A percentile compares a stretch with the other conserved stretches of the same genome.
Evolutionary conservation across 2,797 vertebrate species (phyloP).

Genomic region (Phaenicophaeus curvirostris): DNA sequence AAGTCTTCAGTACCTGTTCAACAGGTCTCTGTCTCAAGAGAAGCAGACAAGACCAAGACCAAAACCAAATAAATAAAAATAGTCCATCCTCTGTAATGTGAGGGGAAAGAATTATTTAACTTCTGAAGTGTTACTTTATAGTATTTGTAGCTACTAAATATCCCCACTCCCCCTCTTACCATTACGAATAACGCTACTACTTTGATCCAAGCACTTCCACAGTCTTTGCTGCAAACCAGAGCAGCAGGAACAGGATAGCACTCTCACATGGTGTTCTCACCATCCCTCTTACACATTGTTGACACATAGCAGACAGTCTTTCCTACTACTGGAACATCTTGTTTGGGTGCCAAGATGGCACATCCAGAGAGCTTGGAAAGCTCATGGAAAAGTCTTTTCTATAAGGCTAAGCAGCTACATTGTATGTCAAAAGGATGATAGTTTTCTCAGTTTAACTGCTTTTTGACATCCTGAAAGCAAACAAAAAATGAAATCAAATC

Average conservation of each 20-base stretch:
- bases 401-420: neutral
- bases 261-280: accelerated
- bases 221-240: neutral
- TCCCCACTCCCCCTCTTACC: too few relatives aligned
- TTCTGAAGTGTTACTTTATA: neutral
- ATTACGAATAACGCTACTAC: neutral
- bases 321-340: neutral
- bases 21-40: neutral
- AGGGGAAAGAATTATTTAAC: neutral
- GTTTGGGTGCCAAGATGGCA: neutral
- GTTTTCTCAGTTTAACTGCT: neutral
- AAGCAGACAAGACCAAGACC: neutral
- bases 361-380: neutral
- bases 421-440: neutral
- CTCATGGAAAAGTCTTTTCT: neutral
- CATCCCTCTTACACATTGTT: neutral
- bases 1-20: neutral
- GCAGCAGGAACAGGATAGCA: neutral
- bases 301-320: neutral
- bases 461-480: neutral
- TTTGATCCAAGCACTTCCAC: neutral
- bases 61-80: neutral
- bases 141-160: neutral
- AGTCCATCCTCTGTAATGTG: neutral
- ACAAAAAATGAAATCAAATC: neutral